Base-by-base conservation (phyloP, 1,140 invertebrate species). In the Hetaerina americana region DNA sequence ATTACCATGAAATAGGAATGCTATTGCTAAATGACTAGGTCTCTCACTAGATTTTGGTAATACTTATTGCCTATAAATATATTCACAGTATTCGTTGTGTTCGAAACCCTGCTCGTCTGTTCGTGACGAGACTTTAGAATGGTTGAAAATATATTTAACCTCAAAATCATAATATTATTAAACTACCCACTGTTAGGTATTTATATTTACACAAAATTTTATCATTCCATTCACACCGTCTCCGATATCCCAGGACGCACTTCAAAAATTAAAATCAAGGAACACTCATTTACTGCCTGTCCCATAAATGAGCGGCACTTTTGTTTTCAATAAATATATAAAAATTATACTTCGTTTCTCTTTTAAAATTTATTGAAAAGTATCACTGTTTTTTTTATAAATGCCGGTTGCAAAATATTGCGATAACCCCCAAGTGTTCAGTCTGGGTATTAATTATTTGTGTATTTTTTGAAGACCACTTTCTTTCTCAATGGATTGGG, bases 281-380 rank as follows among this genome's bases (percentile, higher is more conserved):
- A 57, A 57, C 40, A 57, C 40, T 57, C 40, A 57, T 57, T 5
- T 57, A 12, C 40, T n/a, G n/a, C n/a, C n/a, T n/a, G 22, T n/a
- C 40, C 40, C 3, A 57, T n/a, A 57, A 57, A n/a, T 57, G 40
- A n/a, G 40, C 15, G 40, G 22, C 15, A n/a, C 40, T 57, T 57
- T 57, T 10, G 40, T 57, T 57, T 57, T 57, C 40, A 57, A 57
- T 57, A 57, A 57, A 57, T 57, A 10, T 57, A 57, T 57, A 57
- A 57, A 57, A 57, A 57, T 57, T 57, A 57, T 57, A 57, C n/a
- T n/a, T n/a, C n/a, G n/a, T n/a, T 57, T 57, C 40, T 57, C 40
- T 57, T 57, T 57, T n/a, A 57, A 57, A 57, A 57, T 57, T 57
- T 57, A 57, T 57, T 57, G 40, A 57, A 57, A 57, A 57, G 40